phyloP scores from a whole-genome alignment of 2,888 invertebrate genomes.

The Lycophotia porphyrea region DNA sequence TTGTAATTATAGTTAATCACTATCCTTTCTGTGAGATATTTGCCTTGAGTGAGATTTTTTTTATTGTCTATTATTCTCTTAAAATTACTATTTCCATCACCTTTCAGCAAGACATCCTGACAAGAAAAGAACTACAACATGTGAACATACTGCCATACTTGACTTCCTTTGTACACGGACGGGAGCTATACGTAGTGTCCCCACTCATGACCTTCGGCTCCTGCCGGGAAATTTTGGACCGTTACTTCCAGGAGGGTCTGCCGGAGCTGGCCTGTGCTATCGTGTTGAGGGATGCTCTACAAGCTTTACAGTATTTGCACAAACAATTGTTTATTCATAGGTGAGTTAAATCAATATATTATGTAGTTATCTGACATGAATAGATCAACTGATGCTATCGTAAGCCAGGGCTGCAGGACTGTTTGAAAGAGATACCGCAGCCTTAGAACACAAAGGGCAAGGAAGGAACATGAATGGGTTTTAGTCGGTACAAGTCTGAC shows the following conservation, averaged over 20 bases:
- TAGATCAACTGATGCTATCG: not conserved
- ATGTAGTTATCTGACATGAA: not conserved
- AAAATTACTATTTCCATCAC: not conserved
- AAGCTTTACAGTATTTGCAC: slow-evolving; percentile 96
- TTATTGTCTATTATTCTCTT: not conserved
- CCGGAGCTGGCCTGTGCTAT: slow-evolving; percentile 95
- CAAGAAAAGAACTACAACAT: slow-evolving; percentile 94
- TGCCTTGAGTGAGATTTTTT: not conserved
- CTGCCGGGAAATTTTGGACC: slow-evolving; percentile 94
- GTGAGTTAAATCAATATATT: slow-evolving; percentile 85
- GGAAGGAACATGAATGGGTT: no score
- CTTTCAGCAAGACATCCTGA: slow-evolving; percentile 94
- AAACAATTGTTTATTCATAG: slow-evolving; percentile 96
- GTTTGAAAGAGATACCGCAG: no score
- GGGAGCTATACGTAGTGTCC: slow-evolving; percentile 94
- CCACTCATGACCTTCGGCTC: slow-evolving; percentile 96
- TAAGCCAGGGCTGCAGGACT: no score
- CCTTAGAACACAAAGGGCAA: no score
- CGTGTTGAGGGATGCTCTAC: slow-evolving; percentile 94
- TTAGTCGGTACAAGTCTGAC: no score
- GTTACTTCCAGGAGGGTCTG: slow-evolving; percentile 94
- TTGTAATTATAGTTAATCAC: not conserved
- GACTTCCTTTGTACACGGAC: slow-evolving; percentile 94
- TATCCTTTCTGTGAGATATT: not conserved
- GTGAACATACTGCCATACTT: slow-evolving; percentile 94